Base-by-base conservation (phyloP, 2,113 vertebrate species). In the Tyrannus savana region DNA sequence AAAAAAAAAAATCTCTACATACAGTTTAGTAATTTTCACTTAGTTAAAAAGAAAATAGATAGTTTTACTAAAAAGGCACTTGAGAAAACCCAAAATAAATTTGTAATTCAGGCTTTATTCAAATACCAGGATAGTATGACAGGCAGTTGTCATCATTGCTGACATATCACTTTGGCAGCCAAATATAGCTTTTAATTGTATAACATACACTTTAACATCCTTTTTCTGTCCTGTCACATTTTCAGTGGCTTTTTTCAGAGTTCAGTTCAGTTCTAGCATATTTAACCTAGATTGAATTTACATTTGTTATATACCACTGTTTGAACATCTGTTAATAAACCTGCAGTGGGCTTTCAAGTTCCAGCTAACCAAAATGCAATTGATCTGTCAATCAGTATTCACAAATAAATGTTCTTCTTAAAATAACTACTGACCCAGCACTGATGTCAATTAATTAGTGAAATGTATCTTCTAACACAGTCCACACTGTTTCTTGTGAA, bases 161-260 rank as follows among this genome's bases (percentile, higher is more conserved):
- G 71, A 90, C 59, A 23, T 74, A 84, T 75, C 72, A 50, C 53
- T 91, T 59, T 74, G 33, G 55, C 59, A 64, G 67, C 69, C 75
- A 87, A 71, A 23, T 92, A 28, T 62, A 73, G 68, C 85, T 96
- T 82, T 91, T 96, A 87, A 84, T 92, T 91, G 78, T 53, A 73
- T 86, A 93, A 95, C 79, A 74, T 92, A 78, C n/a, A 56, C 13
- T 81, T 97, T 80, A 90, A 93, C 84, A 68, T 89, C 49, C 39
- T 81, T 55, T 11, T 93, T 96, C 60, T 92, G 41, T 89, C 75
- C 84, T 96, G 75, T 89, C 66, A 80, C 91, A 89, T 94, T 85
- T 88, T 58, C 35, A 88, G n/a, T 52, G 90, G 79, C 71, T 44
- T 49, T 71, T 95, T 97, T 96, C 87, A 95, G 73, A 91, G 84